Evolutionary conservation across 2,888 invertebrate genomes (phyloP), one percentile per base, ranked within the genome.

Genomic region (Pardosa pseudoannulata): DNA sequence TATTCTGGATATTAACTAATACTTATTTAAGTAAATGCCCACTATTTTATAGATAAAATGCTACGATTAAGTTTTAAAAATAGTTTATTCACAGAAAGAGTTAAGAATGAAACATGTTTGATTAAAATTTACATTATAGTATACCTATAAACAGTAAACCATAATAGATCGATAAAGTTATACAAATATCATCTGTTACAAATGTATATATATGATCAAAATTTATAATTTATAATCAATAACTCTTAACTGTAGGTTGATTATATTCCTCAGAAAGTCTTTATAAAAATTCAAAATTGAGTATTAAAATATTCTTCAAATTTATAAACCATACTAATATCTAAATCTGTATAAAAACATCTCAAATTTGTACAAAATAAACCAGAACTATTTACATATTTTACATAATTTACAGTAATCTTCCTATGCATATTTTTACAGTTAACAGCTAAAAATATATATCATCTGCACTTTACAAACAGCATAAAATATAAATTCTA

Each of bases 321-420:
- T 46, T 46, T 46, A 2, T 16, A 46, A 9, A 46, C 16, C 1
- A 13, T 46, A 9, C 16, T 11, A 2, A 16, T 46, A 2, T 11
- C 11, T 56, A 56, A 56, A 56, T 23, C 23, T 23, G 3, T 56
- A 23, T 56, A 56, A 56, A 56, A 56, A 23, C 56, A 56, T 1
- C 6, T 23, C 11, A 23, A 36, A 23, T 56, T 56, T 56, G n/a
- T 56, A 56, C 56, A 56, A 56, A 46, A 46, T 46, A 56, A 46
- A 56, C 56, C 56, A 56, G 23, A 23, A 6, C 56, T 56, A 67
- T 67, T 13, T 67, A 67, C 67, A 67, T 67, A 67, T 32, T 32
- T 67, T 67, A 67, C 67, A 67, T 19, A 67, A 67, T 67, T 31
- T 67, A 67, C 67, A 67, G 11, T 56, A 56, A 2, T 56, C 19